Conservation (phyloP, 2,797 vertebrate genomes). For the Cirrhinus mrigala region DNA sequence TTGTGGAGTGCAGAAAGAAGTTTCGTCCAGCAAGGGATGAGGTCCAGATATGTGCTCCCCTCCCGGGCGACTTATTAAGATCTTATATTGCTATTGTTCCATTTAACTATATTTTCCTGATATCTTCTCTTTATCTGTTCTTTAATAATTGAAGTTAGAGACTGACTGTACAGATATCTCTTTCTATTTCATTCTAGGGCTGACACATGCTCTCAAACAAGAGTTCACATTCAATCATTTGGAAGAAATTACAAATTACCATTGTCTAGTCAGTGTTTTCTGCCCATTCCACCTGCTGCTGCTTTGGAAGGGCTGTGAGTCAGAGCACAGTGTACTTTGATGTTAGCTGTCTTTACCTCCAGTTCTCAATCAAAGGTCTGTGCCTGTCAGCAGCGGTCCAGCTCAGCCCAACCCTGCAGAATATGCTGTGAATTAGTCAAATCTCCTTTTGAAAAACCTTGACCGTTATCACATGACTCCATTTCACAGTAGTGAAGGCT, state of each 20-base stretch:
- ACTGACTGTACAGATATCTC: constrained; percentile 7
- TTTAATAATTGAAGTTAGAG: constrained; percentile 19
- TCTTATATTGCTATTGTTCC: constrained; percentile 17
- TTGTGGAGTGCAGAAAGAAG: background rate
- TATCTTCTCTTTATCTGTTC: constrained; percentile 21
- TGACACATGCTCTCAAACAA: constrained; percentile 2
- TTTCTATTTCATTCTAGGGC: background rate
- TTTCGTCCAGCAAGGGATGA: background rate
- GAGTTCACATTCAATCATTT: constrained; percentile 33
- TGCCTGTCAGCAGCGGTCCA: constrained; percentile 11
- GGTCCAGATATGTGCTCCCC: background rate
- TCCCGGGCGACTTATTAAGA: background rate
- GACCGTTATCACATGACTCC: constrained; percentile 66
- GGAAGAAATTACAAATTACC: background rate
- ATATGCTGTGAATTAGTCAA: constrained; percentile 62
- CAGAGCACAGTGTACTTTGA: background rate
- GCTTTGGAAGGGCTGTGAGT: constrained; percentile 13
- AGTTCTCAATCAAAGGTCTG: background rate
- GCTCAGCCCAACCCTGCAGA: constrained; percentile 39
- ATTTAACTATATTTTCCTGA: constrained; percentile 9
- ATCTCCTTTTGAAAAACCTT: constrained; percentile 66
- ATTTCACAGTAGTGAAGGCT: constrained; percentile 65
- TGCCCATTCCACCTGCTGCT: constrained; percentile 13
- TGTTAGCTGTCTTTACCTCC: constrained; percentile 4
- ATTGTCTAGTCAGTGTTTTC: constrained; percentile 23